These are phyloP conservation scores for Hypomecis punctinalis DNA, from an alignment of 2,888 invertebrate genomes.

Conservation along the genomic window DNA sequence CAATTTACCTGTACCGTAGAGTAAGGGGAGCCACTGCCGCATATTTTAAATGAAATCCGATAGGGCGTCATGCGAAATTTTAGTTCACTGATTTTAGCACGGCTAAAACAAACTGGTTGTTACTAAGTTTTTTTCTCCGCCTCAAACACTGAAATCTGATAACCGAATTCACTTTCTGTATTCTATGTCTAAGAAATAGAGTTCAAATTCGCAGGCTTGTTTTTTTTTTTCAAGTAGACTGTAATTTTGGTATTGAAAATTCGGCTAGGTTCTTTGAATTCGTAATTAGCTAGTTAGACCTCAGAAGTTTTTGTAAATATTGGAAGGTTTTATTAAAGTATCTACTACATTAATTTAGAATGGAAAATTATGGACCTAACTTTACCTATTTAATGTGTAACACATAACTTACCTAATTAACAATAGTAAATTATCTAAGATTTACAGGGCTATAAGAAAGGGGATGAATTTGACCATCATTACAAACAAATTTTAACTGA, in stretches of 20 bases:
- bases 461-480: no score
- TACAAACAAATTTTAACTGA: no score
- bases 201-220: not conserved
- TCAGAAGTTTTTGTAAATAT: not conserved
- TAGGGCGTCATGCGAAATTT: no score
- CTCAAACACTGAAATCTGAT: constrained; percentile 15
- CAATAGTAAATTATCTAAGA: no score
- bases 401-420: no score
- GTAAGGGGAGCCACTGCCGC: not conserved
- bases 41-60: not conserved
- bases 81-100: not conserved
- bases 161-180: constrained; percentile 1
- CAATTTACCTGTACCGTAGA: not conserved
- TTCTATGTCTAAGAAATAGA: constrained; percentile 1
- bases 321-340: no score
- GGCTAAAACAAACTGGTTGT: not conserved
- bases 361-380: no score
- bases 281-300: constrained; percentile 5
- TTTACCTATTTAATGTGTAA: no score
- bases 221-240: not conserved
- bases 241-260: not conserved
- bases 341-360: no score
- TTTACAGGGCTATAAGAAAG: no score
- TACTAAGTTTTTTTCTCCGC: constrained; percentile 4
- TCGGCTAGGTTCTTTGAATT: not conserved